phyloP scores from a whole-genome alignment of 2,888 invertebrate species.

The Pomacea canaliculata region DNA sequence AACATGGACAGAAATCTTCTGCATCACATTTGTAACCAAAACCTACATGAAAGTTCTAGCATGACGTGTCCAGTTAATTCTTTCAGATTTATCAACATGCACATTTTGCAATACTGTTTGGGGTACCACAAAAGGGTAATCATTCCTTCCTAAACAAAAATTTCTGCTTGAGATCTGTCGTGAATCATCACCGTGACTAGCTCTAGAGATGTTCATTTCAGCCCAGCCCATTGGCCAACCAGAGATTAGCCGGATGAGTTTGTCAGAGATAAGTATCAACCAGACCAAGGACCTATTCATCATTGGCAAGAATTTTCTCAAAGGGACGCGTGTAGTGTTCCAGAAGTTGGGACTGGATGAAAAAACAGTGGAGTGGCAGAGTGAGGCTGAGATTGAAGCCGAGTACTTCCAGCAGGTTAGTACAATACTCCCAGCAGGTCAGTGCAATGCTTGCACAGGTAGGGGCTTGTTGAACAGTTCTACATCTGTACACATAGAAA shows the following conservation, averaged over 20 bases:
- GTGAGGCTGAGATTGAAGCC: conserved; percentile 68
- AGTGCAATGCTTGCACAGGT: neutral
- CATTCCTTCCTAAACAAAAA: too few species aligned
- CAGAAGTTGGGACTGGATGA: conserved; percentile 61
- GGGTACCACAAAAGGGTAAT: too few species aligned
- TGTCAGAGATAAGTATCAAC: conserved; percentile 46
- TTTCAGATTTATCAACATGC: too few species aligned
- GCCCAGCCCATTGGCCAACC: conserved; percentile 72
- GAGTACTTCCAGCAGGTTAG: conserved; percentile 69
- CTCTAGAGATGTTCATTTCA: conserved; percentile 39
- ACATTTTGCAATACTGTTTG: too few species aligned
- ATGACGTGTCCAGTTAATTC: too few species aligned
- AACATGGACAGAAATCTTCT: too few species aligned
- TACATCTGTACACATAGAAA: too few species aligned
- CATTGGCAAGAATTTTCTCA: conserved; percentile 71
- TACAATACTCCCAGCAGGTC: neutral
- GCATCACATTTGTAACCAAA: too few species aligned
- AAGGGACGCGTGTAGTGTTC: conserved; percentile 68
- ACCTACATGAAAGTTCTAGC: too few species aligned
- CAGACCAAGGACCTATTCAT: conserved; percentile 71
- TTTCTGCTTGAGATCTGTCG: too few species aligned
- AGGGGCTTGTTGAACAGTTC: too few species aligned
- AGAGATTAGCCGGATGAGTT: conserved; percentile 70
- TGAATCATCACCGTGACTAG: too few species aligned
- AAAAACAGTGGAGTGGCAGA: conserved; percentile 65